These are phyloP conservation scores for Priocnemis perturbator DNA, from an alignment of 2,888 invertebrate genomes.

Conservation along the genomic window DNA sequence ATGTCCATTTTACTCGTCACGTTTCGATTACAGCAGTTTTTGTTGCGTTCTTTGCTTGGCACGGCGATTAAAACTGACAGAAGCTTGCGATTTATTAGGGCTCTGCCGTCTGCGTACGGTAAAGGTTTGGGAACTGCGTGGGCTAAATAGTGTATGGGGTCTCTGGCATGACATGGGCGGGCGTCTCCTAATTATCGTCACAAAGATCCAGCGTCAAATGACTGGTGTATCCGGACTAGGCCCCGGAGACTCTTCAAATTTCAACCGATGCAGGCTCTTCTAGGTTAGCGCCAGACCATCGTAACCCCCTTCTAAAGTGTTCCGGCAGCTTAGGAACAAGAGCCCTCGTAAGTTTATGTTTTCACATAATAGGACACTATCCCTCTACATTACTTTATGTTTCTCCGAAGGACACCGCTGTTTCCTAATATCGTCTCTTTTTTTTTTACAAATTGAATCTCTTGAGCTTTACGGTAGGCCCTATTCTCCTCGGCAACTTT, in stretches of 20 bases:
- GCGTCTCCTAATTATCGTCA: constrained; percentile 63
- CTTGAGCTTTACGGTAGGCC: too few relatives aligned
- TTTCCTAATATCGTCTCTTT: not conserved
- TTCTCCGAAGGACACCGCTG: not conserved
- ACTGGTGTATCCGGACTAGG: constrained; percentile 62
- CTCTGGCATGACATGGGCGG: constrained; percentile 48
- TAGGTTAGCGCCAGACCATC: constrained; percentile 50
- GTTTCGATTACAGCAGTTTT: too few relatives aligned
- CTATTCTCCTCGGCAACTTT: too few relatives aligned
- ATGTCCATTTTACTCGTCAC: too few relatives aligned
- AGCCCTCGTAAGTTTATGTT: constrained; percentile 45
- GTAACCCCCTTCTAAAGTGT: constrained; percentile 21
- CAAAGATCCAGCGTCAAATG: constrained; percentile 55
- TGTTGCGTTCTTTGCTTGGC: too few relatives aligned
- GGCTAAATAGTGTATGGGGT: constrained; percentile 38
- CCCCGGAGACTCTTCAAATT: constrained; percentile 61
- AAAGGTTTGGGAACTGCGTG: too few relatives aligned
- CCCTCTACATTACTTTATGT: not conserved
- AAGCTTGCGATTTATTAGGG: too few relatives aligned
- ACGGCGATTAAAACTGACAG: too few relatives aligned
- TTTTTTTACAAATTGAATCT: not conserved
- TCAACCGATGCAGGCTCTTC: constrained; percentile 44
- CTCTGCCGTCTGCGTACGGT: too few relatives aligned
- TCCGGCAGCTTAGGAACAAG: constrained; percentile 24
- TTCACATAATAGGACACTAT: constrained; percentile 43